Evolutionary conservation across 2,797 vertebrate genomes (phyloP), one percentile per base, ranked within the genome.

Genomic region (Danio aesculapii): DNA sequence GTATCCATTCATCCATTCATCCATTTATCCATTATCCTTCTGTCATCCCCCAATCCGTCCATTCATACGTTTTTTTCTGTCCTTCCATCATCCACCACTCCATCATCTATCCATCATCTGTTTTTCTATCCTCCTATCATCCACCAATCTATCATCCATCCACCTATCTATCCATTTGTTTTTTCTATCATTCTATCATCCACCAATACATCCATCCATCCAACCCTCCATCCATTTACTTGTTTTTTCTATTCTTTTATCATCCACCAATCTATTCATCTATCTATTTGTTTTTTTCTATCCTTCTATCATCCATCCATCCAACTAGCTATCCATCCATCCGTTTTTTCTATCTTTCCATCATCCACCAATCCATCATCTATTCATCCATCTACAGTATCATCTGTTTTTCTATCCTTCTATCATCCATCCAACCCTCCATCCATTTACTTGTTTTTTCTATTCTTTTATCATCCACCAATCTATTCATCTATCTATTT

Each of bases 1-100:
- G 96, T 96, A 66, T 4, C 3, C 12, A 79, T 57, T 21, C 47
- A 17, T 44, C 44, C 8, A 41, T 55, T 59, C 47, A 17, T 44
- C 44, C 6, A 41, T 64, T 49, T 49, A 7, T 43, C 10, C 8
- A 30, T 6, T 12, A 0, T 59, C 57, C 50, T 13, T 53, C 50
- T 10, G 13, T 13, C 7, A 49, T 8, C 12, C 12, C 2, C 12
- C 47, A 8, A 12, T 8, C 12, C 17, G 5, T 46, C n/a, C 14
- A 19, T 58, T 17, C 43, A 21, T 62, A 30, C n/a, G 7, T 49
- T 30, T 52, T 14, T 6, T 3, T 39, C 62, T 16, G 0, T 57
- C 52, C 30, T 30, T 30, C 30, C 3, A 30, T 30, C 30, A 30
- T 30, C 30, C 30, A 30, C 30, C 30, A 30, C 1, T 30, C 3